phyloP scores from a whole-genome alignment of 2,113 vertebrate species.

The Petromus typicus region DNA sequence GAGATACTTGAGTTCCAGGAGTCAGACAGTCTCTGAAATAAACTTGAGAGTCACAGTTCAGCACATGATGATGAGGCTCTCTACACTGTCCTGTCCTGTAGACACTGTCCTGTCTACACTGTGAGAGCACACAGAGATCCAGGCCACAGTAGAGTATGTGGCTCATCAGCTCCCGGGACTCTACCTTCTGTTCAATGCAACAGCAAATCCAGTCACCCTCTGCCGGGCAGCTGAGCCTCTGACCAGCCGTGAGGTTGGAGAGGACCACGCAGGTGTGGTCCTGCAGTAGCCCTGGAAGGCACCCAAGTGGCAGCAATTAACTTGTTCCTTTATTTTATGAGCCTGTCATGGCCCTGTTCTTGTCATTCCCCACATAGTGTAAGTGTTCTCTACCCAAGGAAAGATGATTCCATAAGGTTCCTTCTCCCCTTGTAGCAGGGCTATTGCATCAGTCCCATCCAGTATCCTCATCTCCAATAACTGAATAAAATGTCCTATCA shows the following conservation, averaged over 20 bases:
- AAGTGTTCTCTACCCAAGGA: not conserved
- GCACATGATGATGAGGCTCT: not conserved
- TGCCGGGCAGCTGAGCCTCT: not conserved
- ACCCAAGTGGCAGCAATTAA: too few relatives aligned
- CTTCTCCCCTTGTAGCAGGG: too few relatives aligned
- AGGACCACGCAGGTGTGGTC: not conserved
- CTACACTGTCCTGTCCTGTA: too few relatives aligned
- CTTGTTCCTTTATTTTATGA: not conserved
- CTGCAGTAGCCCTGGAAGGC: not conserved
- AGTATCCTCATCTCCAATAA: not conserved
- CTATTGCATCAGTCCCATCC: not conserved
- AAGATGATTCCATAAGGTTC: not conserved
- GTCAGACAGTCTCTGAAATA: not conserved
- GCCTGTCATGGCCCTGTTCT: accelerated
- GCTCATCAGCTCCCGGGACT: not conserved
- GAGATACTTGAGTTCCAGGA: not conserved
- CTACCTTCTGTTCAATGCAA: too few relatives aligned
- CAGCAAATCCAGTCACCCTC: too few relatives aligned
- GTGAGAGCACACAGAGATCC: not conserved
- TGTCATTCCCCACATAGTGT: not conserved
- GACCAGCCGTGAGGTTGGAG: not conserved
- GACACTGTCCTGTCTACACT: too few relatives aligned
- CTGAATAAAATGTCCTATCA: not conserved
- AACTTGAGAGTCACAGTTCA: not conserved
- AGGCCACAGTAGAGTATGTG: too few relatives aligned